Percentiles rank a stretch among this genome's conserved stretches.
phyloP scores from a whole-genome alignment of 2,888 invertebrate genomes.

The Platynereis dumerilii region DNA sequence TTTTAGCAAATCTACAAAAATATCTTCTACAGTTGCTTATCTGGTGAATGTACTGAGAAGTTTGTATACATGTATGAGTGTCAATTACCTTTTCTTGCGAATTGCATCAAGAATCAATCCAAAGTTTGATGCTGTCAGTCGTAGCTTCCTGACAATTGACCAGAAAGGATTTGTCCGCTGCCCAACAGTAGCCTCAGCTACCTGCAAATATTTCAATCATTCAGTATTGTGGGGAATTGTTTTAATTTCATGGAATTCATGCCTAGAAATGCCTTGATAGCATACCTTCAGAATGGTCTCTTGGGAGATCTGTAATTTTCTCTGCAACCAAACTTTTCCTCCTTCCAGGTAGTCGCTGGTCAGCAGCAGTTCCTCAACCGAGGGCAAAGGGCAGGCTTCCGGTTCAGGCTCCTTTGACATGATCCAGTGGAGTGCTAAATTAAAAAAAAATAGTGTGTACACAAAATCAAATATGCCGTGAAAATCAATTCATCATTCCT shows the following conservation, averaged over 20 bases:
- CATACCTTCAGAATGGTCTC: too few species aligned
- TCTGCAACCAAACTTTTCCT: too few species aligned
- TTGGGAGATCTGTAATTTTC: too few species aligned
- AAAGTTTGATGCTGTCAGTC: constrained; percentile 9
- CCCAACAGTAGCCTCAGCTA: not conserved
- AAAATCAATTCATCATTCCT: too few species aligned
- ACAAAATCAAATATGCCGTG: not conserved
- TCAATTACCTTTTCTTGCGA: not conserved
- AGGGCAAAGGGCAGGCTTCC: not conserved
- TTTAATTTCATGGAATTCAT: too few species aligned
- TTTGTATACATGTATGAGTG: not conserved
- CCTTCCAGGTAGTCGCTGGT: not conserved
- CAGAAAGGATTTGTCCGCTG: constrained; percentile 8
- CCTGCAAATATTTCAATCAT: too few species aligned
- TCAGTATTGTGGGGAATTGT: too few species aligned
- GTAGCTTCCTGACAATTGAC: not conserved
- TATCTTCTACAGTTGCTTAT: too few species aligned
- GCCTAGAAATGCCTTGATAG: too few species aligned
- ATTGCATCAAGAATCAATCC: constrained; percentile 5
- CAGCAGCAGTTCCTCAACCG: constrained; percentile 3
- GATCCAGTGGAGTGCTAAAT: constrained; percentile 9
- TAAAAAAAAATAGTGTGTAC: not conserved
- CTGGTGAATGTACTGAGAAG: not conserved
- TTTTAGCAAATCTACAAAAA: too few species aligned
- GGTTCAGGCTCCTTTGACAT: not conserved